A percentile compares a stretch with the other conserved stretches of the same genome.
Evolutionary conservation across 2,797 vertebrate genomes (phyloP).

Genomic region (Hyperoplus immaculatus): DNA sequence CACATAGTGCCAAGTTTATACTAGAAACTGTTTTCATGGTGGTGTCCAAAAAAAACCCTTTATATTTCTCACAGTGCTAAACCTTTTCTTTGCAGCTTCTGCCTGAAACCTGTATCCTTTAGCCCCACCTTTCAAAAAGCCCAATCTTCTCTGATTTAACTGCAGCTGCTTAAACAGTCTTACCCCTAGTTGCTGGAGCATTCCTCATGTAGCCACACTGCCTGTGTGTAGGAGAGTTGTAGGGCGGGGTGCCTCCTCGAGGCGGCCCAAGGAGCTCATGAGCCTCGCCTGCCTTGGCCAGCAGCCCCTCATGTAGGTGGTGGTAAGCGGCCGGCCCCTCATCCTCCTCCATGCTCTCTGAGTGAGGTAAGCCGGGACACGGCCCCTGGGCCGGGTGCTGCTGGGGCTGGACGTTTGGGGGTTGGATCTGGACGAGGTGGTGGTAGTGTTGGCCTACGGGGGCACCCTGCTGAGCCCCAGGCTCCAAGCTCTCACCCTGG

Average conservation of each 20-base stretch:
- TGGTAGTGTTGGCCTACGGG: constrained; percentile 87
- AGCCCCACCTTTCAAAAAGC: no score
- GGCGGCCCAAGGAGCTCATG: constrained; percentile 90
- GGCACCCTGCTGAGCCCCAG: constrained; percentile 74
- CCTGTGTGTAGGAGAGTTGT: constrained; percentile 89
- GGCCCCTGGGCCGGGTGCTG: constrained; percentile 74
- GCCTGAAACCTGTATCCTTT: no score
- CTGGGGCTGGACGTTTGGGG: constrained; percentile 86
- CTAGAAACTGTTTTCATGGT: no score
- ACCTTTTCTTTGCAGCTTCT: no score
- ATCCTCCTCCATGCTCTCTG: constrained; percentile 99
- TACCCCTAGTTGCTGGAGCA: constrained; percentile 87
- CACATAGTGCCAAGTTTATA: no score
- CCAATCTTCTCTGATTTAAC: no score
- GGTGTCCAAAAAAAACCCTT: no score
- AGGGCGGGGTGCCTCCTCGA: constrained; percentile 84
- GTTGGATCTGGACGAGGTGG: constrained; percentile 93
- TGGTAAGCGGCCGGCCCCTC: constrained; percentile 85
- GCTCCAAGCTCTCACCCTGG: constrained; percentile 91
- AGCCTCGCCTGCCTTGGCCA: constrained; percentile 89
- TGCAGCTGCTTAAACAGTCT: constrained; percentile 40
- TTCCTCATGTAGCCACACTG: constrained; percentile 81
- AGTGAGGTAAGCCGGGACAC: constrained; percentile 87
- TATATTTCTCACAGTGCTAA: no score
- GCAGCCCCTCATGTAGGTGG: constrained; percentile 84